Evolutionary conservation across 2,797 vertebrate genomes (phyloP).

Genomic region (Phalanger gymnotis): DNA sequence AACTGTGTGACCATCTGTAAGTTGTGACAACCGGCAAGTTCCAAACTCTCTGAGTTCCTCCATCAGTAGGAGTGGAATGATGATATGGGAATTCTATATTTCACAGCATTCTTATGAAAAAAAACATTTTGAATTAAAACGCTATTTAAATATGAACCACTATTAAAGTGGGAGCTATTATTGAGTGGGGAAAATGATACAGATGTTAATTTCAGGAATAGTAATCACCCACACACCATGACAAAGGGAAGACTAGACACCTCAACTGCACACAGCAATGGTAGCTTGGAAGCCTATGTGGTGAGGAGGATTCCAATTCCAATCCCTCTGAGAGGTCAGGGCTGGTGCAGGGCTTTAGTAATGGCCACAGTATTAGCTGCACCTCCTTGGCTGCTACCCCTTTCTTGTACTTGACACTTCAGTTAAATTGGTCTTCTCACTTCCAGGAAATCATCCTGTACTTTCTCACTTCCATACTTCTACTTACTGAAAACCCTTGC

Average conservation of each 20-base stretch:
- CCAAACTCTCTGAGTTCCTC: neutral
- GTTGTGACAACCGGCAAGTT: neutral
- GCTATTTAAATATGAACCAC: neutral
- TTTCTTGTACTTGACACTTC: neutral
- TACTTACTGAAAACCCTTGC: neutral
- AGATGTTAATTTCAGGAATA: neutral
- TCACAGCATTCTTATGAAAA: neutral
- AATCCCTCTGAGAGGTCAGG: neutral
- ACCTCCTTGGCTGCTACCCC: neutral
- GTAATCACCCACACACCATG: neutral
- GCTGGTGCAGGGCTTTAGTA: neutral
- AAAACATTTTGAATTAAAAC: neutral
- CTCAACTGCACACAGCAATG: neutral
- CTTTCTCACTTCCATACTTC: neutral
- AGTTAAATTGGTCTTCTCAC: neutral
- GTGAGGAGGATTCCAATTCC: neutral
- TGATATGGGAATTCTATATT: neutral
- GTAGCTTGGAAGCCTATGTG: neutral
- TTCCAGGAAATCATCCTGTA: neutral
- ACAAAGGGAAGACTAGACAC: neutral
- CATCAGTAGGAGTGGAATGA: neutral
- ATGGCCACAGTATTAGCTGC: neutral
- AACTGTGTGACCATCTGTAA: neutral
- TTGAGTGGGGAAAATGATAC: neutral
- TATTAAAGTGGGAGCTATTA: neutral